phyloP scores from a whole-genome alignment of 1,140 invertebrate species.

The Harpegnathos saltator region DNA sequence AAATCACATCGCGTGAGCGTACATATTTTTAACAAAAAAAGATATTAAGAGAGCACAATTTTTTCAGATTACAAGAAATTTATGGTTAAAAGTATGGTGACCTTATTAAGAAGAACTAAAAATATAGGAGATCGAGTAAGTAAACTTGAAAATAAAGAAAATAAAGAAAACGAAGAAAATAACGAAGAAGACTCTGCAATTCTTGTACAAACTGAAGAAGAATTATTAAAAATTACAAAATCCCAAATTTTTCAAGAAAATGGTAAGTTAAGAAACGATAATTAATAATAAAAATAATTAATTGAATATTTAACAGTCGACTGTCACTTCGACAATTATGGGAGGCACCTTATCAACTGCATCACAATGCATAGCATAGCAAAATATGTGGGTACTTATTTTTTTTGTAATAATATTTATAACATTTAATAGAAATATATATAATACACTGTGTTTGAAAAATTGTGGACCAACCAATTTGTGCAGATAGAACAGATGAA shows the following conservation, averaged over 20 bases:
- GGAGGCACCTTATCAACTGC: not conserved
- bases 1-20: not conserved
- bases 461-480: no score
- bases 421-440: no score
- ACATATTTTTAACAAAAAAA: not conserved
- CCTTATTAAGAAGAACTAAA: not conserved
- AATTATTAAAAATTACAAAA: conserved; percentile 21
- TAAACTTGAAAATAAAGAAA: not conserved
- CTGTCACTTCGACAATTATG: not conserved
- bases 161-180: conserved; percentile 7
- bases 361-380: not conserved
- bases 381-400: not conserved
- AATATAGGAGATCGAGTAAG: not conserved
- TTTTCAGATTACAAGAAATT: not conserved
- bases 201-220: not conserved
- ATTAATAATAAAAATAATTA: not conserved
- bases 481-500: no score
- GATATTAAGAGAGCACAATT: not conserved
- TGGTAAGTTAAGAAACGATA: conserved; percentile 5
- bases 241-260: conserved; percentile 4
- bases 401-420: no score
- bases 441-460: no score
- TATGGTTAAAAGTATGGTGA: conserved; percentile 5
- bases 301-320: not conserved
- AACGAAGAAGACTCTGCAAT: conserved; percentile 1